These are phyloP conservation scores for Lasioglossum albipes DNA, from an alignment of 1,140 invertebrate species.

Conservation along the genomic window DNA sequence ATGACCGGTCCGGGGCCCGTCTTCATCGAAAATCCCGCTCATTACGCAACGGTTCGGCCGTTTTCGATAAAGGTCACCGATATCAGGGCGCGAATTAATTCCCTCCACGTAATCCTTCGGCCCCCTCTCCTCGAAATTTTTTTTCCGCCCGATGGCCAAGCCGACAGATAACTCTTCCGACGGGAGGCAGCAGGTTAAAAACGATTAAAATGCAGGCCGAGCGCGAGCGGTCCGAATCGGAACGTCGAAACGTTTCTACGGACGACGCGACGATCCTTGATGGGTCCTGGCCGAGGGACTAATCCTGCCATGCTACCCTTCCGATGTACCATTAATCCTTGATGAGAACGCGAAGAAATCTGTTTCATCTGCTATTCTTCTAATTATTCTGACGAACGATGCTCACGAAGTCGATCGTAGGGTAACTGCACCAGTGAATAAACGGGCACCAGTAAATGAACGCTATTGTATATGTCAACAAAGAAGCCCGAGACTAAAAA, in stretches of 20 bases:
- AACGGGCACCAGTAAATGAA: too few species aligned
- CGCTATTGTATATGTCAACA: too few species aligned
- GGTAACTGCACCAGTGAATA: too few species aligned
- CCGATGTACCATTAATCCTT: too few species aligned
- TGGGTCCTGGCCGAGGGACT: background rate
- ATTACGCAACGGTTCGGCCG: background rate
- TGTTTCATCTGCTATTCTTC: too few species aligned
- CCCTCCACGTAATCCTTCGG: conserved; percentile 11
- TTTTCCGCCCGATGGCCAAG: background rate
- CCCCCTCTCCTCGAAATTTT: background rate
- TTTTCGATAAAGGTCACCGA: conserved; percentile 1
- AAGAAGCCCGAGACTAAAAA: too few species aligned
- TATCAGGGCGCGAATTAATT: conserved; percentile 24
- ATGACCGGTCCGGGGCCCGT: background rate
- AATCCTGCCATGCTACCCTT: too few species aligned
- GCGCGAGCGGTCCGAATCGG: background rate
- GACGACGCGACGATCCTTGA: background rate
- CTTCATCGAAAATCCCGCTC: conserved; percentile 14
- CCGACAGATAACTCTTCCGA: background rate
- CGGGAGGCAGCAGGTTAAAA: background rate
- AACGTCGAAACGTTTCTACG: background rate
- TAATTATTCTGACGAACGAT: too few species aligned
- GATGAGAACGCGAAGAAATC: too few species aligned
- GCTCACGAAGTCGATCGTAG: too few species aligned
- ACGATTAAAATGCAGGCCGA: conserved; percentile 13